Evolutionary conservation across 2,888 invertebrate genomes (phyloP), one percentile per base, ranked within the genome.

Genomic region (Ormyrus thymus): DNA sequence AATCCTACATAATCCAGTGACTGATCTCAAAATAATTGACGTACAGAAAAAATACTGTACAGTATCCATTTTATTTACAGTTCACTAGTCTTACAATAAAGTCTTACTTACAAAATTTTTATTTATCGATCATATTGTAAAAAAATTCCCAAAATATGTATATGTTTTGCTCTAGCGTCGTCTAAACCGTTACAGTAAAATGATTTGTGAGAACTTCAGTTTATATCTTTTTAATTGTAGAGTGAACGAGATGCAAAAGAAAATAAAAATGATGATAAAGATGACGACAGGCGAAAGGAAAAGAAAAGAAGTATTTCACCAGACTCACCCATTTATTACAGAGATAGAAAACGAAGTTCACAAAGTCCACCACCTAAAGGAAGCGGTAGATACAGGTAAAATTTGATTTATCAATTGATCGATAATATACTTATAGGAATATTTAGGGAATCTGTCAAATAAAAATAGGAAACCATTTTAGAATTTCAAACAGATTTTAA

Each of bases 161-260:
- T 29, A 3, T 29, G 2, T 29, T 29, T 29, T 29, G 29, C 29
- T 29, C 29, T 29, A 29, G 29, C 4, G 29, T 29, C 3, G 4
- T 29, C 46, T 7, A 53, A 51, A 45, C 7, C 1, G 13, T 64
- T 45, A 55, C 7, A 70, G 13, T 10, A 53, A 53, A 43, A 10
- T 68, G n/a, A 71, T 29, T 46, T 45, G n/a, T 58, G 29, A 43
- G 3, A 66, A 2, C 11, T 53, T 29, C 29, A 68, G 56, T 56
- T 58, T 61, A 8, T 53, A 45, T 1, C 65, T 56, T 15, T 55
- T 29, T 29, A 29, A 5, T 81, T 84, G 7, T 66, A 90, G 87
- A 89, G 88, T 70, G 90, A 89, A 65, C 86, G 87, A 66, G 90
- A 90, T 64, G 86, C 88, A 82, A 90, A 89, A 82, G 90, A 90